Evolutionary conservation across 2,113 vertebrate genomes (phyloP).

Genomic region (Phoxinus phoxinus): DNA sequence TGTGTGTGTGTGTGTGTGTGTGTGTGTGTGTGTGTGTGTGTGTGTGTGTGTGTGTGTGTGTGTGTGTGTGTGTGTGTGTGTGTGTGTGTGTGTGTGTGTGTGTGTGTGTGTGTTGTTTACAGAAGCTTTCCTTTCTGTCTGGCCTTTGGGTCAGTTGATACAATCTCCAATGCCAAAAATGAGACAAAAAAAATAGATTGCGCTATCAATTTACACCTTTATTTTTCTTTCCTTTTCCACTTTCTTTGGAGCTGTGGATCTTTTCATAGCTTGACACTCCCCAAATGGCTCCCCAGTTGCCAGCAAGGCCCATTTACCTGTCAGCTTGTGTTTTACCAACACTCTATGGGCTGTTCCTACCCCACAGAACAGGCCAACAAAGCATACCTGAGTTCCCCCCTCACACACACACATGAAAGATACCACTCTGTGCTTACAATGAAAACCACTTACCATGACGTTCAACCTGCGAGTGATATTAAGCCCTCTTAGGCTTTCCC

Average conservation of each 20-base stretch:
- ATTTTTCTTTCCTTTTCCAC: slow-evolving; percentile 30
- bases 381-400: slow-evolving; percentile 49
- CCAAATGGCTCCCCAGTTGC: slow-evolving; percentile 51
- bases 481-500: background rate
- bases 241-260: background rate
- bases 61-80: slow-evolving; percentile 1
- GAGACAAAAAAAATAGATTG: slow-evolving; percentile 25
- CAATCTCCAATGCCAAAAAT: slow-evolving; percentile 28
- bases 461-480: background rate
- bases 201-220: slow-evolving; percentile 52
- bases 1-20: background rate
- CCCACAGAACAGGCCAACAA: slow-evolving; percentile 55
- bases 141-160: slow-evolving; percentile 27
- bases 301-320: slow-evolving; percentile 59
- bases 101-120: slow-evolving; percentile 10
- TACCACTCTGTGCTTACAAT: slow-evolving; percentile 2
- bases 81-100: slow-evolving; percentile 17
- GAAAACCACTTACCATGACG: slow-evolving; percentile 27
- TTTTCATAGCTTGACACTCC: slow-evolving; percentile 40
- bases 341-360: slow-evolving; percentile 49
- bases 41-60: background rate
- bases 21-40: slow-evolving; percentile 19
- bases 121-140: slow-evolving; percentile 45
- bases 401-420: background rate
- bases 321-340: slow-evolving; percentile 50